A percentile compares a stretch with the other conserved stretches of the same genome.
phyloP scores from a whole-genome alignment of 2,797 vertebrate species.

The Melanotaenia pygmaea region DNA sequence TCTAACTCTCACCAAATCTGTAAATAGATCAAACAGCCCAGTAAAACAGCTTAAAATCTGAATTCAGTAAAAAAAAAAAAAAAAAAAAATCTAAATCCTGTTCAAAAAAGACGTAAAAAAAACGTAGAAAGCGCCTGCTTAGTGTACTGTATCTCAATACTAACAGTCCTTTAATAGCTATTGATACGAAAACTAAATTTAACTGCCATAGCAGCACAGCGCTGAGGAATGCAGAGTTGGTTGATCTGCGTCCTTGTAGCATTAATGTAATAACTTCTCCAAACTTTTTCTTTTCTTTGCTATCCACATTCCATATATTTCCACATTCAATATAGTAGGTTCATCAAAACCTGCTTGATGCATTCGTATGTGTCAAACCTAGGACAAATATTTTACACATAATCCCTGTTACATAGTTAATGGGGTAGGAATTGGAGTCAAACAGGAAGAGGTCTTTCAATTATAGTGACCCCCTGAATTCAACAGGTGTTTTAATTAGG shows the following conservation, averaged over 20 bases:
- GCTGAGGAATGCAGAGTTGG: neutral
- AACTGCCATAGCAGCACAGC: neutral
- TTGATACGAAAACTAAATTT: neutral
- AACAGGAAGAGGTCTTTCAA: neutral
- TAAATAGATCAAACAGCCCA: neutral
- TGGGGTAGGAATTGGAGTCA: neutral
- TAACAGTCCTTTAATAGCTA: neutral
- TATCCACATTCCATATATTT: too few species aligned
- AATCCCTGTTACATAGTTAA: conserved; percentile 13
- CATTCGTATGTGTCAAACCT: neutral
- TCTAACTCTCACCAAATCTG: neutral
- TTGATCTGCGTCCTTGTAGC: neutral
- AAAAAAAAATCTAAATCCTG: too few species aligned
- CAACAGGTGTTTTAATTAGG: neutral
- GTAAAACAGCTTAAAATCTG: neutral
- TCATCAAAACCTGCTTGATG: too few species aligned
- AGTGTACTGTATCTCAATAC: neutral
- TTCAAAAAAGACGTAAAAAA: neutral
- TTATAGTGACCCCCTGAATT: neutral
- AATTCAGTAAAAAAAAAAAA: neutral
- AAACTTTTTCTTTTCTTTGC: neutral
- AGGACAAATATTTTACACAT: conserved; percentile 4
- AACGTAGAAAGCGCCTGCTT: neutral
- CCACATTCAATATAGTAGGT: too few species aligned
- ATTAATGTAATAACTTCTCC: neutral